Conservation (phyloP, 2,113 vertebrate species). For the Poecile atricapillus region DNA sequence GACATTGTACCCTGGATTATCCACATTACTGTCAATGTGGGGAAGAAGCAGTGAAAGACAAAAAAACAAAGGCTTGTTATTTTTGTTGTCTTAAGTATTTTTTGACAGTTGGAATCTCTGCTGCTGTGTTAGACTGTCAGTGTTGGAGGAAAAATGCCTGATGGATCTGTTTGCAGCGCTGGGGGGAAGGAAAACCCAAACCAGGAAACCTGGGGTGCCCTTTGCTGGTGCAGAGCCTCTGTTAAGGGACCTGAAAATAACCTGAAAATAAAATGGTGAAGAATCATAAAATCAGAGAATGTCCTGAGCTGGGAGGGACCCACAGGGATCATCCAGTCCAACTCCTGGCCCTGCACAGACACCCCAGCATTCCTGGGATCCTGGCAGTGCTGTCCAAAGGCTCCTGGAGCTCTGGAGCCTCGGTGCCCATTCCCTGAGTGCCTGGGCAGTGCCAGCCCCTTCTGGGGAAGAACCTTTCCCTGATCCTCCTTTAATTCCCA, state of each 20-base stretch:
- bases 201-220: neutral
- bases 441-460: neutral
- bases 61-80: fast-evolving
- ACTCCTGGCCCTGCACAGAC: neutral
- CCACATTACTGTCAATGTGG: neutral
- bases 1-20: neutral
- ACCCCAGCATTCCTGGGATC: neutral
- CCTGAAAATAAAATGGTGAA: neutral
- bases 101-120: neutral
- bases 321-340: neutral
- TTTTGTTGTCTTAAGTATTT: neutral
- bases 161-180: neutral
- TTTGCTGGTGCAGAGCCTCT: neutral
- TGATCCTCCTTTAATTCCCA: neutral
- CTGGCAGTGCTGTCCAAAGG: fast-evolving
- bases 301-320: neutral
- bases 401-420: neutral
- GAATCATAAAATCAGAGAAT: neutral
- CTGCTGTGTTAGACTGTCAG: neutral
- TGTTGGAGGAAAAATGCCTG: neutral
- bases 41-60: neutral
- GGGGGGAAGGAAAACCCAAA: neutral
- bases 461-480: neutral
- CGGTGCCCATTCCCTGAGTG: neutral
- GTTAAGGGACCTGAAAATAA: neutral